Evolutionary conservation across 2,888 invertebrate species (phyloP).

Genomic region (Rotaria magnacalcarata): DNA sequence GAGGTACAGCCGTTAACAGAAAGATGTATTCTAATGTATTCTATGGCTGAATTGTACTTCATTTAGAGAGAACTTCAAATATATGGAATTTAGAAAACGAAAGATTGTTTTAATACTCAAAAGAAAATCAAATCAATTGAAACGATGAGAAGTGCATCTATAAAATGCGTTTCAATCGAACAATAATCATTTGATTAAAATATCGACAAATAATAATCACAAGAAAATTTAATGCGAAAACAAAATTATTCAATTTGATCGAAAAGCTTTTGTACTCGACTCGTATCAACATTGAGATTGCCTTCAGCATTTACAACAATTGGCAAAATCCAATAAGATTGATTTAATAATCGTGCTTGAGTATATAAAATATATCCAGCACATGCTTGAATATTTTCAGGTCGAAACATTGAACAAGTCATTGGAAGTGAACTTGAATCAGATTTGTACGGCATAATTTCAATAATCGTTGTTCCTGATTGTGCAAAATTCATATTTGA

Average conservation of each 20-base stretch:
- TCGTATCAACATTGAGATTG: neutral
- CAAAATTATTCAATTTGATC: neutral
- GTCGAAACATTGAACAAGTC: constrained; percentile 5
- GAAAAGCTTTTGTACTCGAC: neutral
- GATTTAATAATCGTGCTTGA: neutral
- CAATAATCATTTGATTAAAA: neutral
- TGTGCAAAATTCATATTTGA: constrained; percentile 4
- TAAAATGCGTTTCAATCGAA: too few species aligned
- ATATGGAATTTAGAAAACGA: too few species aligned
- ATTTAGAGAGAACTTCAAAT: too few species aligned
- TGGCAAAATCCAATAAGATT: neutral
- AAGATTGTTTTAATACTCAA: too few species aligned
- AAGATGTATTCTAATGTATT: too few species aligned
- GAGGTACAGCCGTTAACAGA: too few species aligned
- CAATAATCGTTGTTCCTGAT: neutral
- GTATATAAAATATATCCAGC: neutral
- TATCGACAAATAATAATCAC: neutral
- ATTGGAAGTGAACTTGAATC: neutral
- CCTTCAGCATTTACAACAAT: neutral
- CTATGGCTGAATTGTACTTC: too few species aligned
- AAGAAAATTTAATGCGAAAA: neutral
- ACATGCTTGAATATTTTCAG: neutral
- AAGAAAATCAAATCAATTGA: too few species aligned
- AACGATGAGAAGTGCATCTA: too few species aligned
- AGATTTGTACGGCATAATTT: neutral